These are phyloP conservation scores for Pilophorus perplexus DNA, from an alignment of 2,888 invertebrate species.

Conservation along the genomic window DNA sequence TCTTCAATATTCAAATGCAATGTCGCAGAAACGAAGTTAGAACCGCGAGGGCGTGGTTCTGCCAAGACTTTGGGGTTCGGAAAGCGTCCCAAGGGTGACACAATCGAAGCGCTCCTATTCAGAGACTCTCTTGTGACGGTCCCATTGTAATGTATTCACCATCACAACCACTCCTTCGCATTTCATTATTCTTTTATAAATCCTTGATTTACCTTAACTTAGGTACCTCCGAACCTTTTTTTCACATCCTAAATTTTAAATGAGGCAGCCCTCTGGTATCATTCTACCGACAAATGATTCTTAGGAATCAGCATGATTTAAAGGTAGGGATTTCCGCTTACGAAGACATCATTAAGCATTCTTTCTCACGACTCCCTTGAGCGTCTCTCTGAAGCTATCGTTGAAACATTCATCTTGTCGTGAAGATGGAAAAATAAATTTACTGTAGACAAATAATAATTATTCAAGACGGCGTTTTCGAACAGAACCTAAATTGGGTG, in stretches of 20 bases:
- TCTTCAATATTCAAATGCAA: slow-evolving; percentile 24
- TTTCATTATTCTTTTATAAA: slow-evolving; percentile 25
- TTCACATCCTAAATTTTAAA: neutral
- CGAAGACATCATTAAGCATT: too few relatives aligned
- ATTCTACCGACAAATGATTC: too few relatives aligned
- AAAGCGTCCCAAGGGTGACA: slow-evolving; percentile 24
- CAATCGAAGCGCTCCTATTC: slow-evolving; percentile 18
- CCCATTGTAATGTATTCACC: slow-evolving; percentile 26
- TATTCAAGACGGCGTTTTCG: too few relatives aligned
- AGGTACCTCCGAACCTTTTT: neutral
- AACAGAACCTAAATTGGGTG: too few relatives aligned
- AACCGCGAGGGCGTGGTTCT: neutral
- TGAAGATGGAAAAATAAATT: too few relatives aligned
- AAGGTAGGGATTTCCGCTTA: too few relatives aligned
- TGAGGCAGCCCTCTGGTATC: too few relatives aligned
- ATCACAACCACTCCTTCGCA: slow-evolving; percentile 6
- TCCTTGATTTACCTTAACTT: slow-evolving; percentile 8
- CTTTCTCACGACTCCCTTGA: too few relatives aligned
- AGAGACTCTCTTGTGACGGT: slow-evolving; percentile 10
- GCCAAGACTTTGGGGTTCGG: slow-evolving; percentile 18
- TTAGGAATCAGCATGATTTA: too few relatives aligned
- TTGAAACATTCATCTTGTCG: too few relatives aligned
- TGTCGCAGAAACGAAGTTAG: slow-evolving; percentile 22
- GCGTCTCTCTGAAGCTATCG: too few relatives aligned
- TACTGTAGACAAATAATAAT: too few relatives aligned